phyloP scores from a whole-genome alignment of 2,797 vertebrate species.

The Furcifer pardalis region DNA sequence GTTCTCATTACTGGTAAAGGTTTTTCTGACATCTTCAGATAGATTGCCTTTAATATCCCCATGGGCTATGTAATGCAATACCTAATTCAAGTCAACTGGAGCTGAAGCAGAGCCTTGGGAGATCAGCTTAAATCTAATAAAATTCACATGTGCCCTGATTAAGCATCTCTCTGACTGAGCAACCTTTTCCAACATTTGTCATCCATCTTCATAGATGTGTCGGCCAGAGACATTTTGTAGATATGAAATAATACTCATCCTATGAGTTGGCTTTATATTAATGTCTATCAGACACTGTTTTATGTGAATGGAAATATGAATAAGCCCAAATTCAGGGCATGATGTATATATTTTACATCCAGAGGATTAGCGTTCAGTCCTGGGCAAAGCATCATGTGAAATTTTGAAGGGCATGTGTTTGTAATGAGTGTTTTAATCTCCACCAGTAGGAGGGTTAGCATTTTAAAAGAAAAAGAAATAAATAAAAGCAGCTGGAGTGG shows the following conservation, averaged over 20 bases:
- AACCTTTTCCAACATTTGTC: slow-evolving; percentile 19
- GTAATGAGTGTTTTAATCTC: too few species aligned
- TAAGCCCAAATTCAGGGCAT: background rate
- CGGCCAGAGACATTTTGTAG: background rate
- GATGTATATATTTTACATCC: background rate
- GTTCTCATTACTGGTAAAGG: slow-evolving; percentile 30
- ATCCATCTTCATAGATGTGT: background rate
- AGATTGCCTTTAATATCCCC: slow-evolving; percentile 44
- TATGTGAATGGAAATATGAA: background rate
- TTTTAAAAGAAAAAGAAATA: too few species aligned
- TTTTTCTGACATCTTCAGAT: slow-evolving; percentile 43
- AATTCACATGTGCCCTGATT: slow-evolving; percentile 17
- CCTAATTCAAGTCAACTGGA: slow-evolving; percentile 35
- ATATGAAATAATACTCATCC: background rate
- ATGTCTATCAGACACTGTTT: background rate
- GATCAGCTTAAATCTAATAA: slow-evolving; percentile 25
- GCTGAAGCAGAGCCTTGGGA: slow-evolving; percentile 32
- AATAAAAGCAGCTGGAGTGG: too few species aligned
- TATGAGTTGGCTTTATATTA: background rate
- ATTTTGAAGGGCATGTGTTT: too few species aligned
- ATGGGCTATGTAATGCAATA: slow-evolving; percentile 41
- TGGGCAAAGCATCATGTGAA: too few species aligned
- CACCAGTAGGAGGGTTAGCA: too few species aligned
- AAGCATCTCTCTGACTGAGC: slow-evolving; percentile 21
- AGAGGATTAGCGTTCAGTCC: background rate